phyloP scores from a whole-genome alignment of 1,140 invertebrate species.

The Nylanderia fulva region DNA sequence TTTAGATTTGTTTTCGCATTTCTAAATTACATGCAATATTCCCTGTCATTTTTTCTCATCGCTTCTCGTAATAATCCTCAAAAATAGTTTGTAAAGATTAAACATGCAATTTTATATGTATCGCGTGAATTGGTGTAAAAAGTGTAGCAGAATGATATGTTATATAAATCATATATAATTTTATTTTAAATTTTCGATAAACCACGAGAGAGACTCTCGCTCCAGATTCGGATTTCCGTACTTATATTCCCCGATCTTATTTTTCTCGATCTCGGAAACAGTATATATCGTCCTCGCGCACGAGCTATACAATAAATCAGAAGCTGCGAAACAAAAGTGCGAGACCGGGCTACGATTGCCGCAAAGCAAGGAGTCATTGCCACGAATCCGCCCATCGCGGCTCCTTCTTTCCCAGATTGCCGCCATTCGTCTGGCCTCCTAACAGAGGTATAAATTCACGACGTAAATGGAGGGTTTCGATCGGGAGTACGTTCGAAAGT shows the following conservation, averaged over 20 bases:
- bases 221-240: background rate
- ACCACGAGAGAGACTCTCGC: background rate
- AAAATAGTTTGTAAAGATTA: background rate
- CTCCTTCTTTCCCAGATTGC: conserved; percentile 70
- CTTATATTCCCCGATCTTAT: conserved; percentile 9
- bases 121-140: no score
- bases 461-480: conserved; percentile 38
- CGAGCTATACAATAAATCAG: conserved; percentile 49
- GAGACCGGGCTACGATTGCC: conserved; percentile 45
- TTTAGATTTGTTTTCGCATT: background rate
- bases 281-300: conserved; percentile 12
- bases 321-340: conserved; percentile 53
- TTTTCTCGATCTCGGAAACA: conserved; percentile 44
- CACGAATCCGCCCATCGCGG: conserved; percentile 39
- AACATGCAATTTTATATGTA: background rate
- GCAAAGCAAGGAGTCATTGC: conserved; percentile 60
- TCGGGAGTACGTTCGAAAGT: conserved; percentile 36
- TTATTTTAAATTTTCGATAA: background rate
- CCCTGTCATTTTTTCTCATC: background rate
- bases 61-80: background rate
- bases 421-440: conserved; percentile 59
- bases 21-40: background rate
- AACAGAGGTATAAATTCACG: conserved; percentile 61
- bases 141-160: conserved; percentile 4
- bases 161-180: background rate